Conservation (phyloP, 2,797 vertebrate genomes). For the Callimico goeldii region DNA sequence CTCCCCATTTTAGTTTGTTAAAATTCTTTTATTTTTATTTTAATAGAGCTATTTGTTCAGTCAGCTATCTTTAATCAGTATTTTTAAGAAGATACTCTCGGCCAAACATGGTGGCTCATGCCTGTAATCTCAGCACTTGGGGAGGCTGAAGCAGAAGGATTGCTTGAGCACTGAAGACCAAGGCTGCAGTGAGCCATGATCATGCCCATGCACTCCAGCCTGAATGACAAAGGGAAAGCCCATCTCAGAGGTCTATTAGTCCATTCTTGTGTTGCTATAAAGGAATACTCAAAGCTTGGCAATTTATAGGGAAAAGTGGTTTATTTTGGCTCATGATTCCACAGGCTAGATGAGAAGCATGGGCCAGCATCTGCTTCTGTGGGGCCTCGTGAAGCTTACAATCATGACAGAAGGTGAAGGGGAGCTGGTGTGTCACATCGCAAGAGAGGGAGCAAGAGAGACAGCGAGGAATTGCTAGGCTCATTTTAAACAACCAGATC, state of each 20-base stretch:
- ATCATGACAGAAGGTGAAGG: not conserved
- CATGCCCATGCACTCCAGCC: not conserved
- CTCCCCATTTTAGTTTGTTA: not conserved
- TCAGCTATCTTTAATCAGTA: not conserved
- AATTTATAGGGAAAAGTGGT: not conserved
- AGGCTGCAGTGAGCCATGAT: not conserved
- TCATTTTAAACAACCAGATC: not conserved
- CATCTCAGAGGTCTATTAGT: not conserved
- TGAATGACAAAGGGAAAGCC: not conserved
- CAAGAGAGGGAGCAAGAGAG: not conserved
- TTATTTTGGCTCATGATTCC: not conserved
- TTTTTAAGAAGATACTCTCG: not conserved
- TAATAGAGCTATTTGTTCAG: not conserved
- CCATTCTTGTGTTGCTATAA: not conserved
- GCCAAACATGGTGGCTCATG: not conserved
- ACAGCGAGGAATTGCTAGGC: not conserved
- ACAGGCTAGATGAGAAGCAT: not conserved
- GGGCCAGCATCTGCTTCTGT: not conserved
- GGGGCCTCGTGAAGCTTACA: not conserved
- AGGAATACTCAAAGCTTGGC: not conserved
- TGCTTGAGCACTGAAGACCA: not conserved
- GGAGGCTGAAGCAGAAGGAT: not conserved
- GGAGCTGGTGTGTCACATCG: not conserved
- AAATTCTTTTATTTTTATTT: conserved; percentile 27
- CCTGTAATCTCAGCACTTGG: not conserved